Evolutionary conservation across 92 coral and sea anemone genomes (phyloP), one percentile per base, ranked within the genome.

Genomic region (Palythoa grandiflora): DNA sequence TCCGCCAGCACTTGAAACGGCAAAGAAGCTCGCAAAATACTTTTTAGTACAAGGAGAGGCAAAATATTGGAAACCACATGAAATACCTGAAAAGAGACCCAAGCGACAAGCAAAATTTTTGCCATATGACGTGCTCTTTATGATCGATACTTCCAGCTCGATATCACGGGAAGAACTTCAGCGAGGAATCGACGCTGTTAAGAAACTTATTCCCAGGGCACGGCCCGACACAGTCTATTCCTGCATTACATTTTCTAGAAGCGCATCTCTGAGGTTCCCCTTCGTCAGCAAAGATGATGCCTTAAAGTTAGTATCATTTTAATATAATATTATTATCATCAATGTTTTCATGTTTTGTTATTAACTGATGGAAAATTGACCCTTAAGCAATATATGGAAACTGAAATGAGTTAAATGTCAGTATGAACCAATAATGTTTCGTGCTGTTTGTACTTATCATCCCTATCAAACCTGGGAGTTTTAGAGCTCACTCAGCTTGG

Each of bases 141-240:
- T 94, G 47, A 72, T 94, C 9, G 97, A 94, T 80, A 89, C 97
- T 10, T 94, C 97, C 11, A 76, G 85, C 16, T 94, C 97, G 19
- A 91, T 94, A 53, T 88, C 92, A 10, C 36, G 75, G 73, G 88
- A 87, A n/a, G 91, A 86, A 35, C 92, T 94, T 80, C 7, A 37
- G 19, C 76, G 80, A 28, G 95, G 94, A 47, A 14, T 94, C 40
- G 61, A 83, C n/a, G 97, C 97, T 17, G 63, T 94, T 1, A 68
- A 81, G 66, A 73, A 40, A 5, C 89, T 94, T 35, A 86, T 94
- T 52, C 81, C 80, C 9, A 91, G 84, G 63, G 85, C 93, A 16
- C 83, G 86, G 5, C 92, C 89, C 0, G 87, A 94, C 16, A 88
- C 95, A 14, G 79, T 36, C 16, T 92, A 89, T 55, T 93, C 95